A percentile compares a stretch with the other conserved stretches of the same genome.
Evolutionary conservation across 2,888 invertebrate species (phyloP).

Genomic region (Phengaris alcon): DNA sequence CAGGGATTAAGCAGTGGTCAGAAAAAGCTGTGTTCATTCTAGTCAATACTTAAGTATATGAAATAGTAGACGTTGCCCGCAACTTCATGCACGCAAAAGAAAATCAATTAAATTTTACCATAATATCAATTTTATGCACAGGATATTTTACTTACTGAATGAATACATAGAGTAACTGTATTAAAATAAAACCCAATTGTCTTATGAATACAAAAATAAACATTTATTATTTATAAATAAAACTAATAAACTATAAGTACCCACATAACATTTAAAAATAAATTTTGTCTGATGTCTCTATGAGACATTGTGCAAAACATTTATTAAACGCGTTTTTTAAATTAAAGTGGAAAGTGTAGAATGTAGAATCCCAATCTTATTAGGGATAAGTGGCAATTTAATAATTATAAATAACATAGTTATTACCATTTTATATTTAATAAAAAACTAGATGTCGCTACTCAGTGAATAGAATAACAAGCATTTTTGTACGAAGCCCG

Average conservation of each 20-base stretch:
- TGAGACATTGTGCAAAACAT: not conserved
- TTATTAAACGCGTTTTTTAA: not conserved
- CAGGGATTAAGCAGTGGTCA: slow-evolving; percentile 44
- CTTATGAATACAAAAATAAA: not conserved
- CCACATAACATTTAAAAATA: not conserved
- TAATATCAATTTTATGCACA: no score
- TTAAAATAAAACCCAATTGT: not conserved
- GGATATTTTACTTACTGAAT: no score
- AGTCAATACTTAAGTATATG: no score
- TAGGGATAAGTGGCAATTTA: not conserved
- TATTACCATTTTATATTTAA: no score
- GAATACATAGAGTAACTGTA: no score
- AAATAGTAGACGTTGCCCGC: no score
- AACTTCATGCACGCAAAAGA: no score
- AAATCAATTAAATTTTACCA: no score
- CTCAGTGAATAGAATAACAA: no score
- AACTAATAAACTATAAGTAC: not conserved
- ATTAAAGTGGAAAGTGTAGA: not conserved
- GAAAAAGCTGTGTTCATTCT: not conserved
- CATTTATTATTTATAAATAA: not conserved
- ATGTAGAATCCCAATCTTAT: not conserved
- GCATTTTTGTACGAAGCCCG: no score
- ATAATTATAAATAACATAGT: no score
- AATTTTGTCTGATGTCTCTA: not conserved
- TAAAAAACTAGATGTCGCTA: no score